Evolutionary conservation across 1,140 invertebrate genomes (phyloP).

Genomic region (Lasioglossum albipes): DNA sequence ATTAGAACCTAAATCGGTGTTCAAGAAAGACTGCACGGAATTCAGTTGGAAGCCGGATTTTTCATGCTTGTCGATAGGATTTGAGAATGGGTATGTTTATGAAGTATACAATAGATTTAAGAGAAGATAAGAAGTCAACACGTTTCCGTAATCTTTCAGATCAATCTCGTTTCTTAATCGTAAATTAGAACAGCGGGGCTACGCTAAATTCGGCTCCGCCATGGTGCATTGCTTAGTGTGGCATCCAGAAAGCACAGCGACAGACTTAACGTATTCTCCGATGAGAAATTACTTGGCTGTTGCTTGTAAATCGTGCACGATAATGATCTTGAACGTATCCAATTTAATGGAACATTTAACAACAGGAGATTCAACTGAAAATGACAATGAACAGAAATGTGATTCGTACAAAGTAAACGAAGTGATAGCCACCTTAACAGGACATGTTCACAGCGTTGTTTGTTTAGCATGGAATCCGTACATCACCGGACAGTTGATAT

Average conservation of each 20-base stretch:
- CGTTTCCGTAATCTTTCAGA: conserved; percentile 54
- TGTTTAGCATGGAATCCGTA: conserved; percentile 88
- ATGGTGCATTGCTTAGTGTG: conserved; percentile 84
- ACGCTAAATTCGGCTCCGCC: conserved; percentile 69
- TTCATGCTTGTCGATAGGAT: conserved; percentile 82
- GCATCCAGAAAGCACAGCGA: conserved; percentile 85
- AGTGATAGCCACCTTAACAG: conserved; percentile 80
- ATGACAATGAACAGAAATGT: neutral
- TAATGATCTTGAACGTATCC: conserved; percentile 82
- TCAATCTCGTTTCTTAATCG: conserved; percentile 69
- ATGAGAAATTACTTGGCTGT: conserved; percentile 84
- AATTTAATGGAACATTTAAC: conserved; percentile 36
- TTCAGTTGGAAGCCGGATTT: conserved; percentile 84
- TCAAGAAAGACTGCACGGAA: conserved; percentile 77
- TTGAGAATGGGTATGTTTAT: conserved; percentile 81
- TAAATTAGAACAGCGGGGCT: conserved; percentile 58
- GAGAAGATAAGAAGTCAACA: too few species aligned
- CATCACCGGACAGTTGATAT: conserved; percentile 83
- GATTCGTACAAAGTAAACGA: conserved; percentile 67
- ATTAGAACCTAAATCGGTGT: conserved; percentile 61
- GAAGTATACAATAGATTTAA: neutral
- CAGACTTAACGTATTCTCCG: conserved; percentile 80
- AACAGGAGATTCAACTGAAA: neutral
- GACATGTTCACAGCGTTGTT: conserved; percentile 83
- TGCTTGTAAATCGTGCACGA: conserved; percentile 79